phyloP scores from a whole-genome alignment of 2,113 vertebrate genomes.

The Gracilinanus agilis region DNA sequence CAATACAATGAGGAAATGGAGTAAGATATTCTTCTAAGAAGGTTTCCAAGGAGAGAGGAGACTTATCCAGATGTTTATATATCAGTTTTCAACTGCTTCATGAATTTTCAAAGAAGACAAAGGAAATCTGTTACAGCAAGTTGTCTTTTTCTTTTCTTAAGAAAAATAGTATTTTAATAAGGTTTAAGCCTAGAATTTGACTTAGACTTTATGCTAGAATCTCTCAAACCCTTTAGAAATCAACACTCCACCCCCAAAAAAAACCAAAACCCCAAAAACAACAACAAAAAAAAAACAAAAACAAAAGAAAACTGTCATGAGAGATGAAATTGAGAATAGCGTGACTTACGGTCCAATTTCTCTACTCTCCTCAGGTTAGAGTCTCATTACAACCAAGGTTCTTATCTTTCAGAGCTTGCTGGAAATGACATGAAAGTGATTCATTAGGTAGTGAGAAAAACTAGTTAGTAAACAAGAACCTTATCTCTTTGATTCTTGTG shows the following conservation, averaged over 20 bases:
- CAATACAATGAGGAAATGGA: background rate
- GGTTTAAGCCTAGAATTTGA: background rate
- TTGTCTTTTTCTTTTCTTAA: background rate
- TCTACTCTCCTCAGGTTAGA: background rate
- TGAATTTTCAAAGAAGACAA: background rate
- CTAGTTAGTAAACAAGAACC: background rate
- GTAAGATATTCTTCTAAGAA: background rate
- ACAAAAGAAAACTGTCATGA: background rate
- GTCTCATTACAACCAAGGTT: background rate
- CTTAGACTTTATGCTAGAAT: background rate
- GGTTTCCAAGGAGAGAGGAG: background rate
- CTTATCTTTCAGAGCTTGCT: background rate
- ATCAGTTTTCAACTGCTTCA: background rate
- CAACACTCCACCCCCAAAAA: too few species aligned
- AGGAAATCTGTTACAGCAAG: background rate
- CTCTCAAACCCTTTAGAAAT: too few species aligned
- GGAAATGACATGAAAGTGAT: background rate
- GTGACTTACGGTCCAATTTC: background rate
- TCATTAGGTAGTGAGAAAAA: background rate
- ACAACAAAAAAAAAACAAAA: too few species aligned
- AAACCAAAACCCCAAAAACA: too few species aligned
- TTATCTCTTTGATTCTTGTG: background rate
- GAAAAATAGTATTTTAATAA: background rate
- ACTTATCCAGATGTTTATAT: background rate
- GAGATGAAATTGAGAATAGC: background rate